These are phyloP conservation scores for Drosophila varians DNA, from an alignment of 1,140 invertebrate species.

Conservation along the genomic window DNA sequence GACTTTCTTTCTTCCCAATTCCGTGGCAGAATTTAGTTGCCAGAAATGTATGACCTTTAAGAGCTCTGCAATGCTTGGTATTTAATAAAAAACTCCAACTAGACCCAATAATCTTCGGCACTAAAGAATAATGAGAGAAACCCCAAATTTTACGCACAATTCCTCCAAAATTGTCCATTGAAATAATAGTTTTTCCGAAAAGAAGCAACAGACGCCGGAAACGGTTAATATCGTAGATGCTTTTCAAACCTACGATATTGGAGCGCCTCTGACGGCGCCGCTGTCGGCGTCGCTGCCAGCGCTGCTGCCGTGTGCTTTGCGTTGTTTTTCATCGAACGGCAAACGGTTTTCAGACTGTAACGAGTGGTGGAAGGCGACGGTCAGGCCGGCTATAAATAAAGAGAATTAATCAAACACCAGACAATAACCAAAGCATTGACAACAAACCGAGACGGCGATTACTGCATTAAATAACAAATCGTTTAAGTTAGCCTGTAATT, in stretches of 20 bases:
- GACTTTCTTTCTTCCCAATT: background rate
- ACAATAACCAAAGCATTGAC: constrained; percentile 13
- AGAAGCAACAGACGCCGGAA: constrained; percentile 3
- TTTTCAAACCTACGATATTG: background rate
- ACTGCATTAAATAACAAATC: background rate
- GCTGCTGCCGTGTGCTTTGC: constrained; percentile 20
- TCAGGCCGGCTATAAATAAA: constrained; percentile 33
- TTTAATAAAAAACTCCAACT: no score
- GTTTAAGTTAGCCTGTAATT: background rate
- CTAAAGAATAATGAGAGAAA: no score
- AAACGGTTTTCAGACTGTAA: constrained; percentile 66
- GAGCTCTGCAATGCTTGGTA: no score
- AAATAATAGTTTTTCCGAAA: background rate
- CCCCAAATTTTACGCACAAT: background rate
- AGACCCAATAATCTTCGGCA: no score
- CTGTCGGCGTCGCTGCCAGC: background rate
- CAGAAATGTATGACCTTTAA: no score
- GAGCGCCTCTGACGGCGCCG: background rate
- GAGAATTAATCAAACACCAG: constrained; percentile 16
- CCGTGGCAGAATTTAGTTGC: no score
- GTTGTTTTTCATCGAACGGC: constrained; percentile 15
- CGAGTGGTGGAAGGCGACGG: constrained; percentile 64
- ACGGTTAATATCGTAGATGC: background rate
- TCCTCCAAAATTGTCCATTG: background rate
- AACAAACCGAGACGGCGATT: background rate